Evolutionary conservation across 37 sponge, comb jelly and placozoan genomes (phyloP), one percentile per base, ranked within the genome.

Genomic region (Eunapius fragilis): DNA sequence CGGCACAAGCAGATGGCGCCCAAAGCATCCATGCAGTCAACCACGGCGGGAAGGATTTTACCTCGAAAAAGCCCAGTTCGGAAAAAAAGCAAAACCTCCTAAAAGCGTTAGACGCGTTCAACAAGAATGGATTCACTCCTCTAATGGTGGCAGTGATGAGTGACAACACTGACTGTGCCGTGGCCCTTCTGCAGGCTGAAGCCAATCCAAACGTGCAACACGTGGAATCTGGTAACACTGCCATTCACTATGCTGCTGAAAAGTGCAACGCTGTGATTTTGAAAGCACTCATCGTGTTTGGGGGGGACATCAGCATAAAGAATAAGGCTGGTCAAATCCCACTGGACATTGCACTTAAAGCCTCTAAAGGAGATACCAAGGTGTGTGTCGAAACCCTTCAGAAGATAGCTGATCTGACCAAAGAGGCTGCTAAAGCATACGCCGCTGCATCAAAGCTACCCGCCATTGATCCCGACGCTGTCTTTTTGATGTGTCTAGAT

Each of bases 241-340:
- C 92, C 7, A 78, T 92, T 25, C 92, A 92, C 35, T 48, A 31
- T 49, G 88, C 85, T 2, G 88, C 87, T 73, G 37, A 28, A 17
- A 25, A 24, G 67, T 75, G 85, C n/a, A 26, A 78, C 36, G 38
- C 49, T 0, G 12, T 31, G 19, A 17, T 92, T 6, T 34, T 92
- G 34, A 92, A 87, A 74, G 80, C 74, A 2, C 85, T 92, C 45
- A 50, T 84, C 28, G 80, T 81, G 13, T 84, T 92, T 38, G 88
- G 77, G 10, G 92, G 81, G 4, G 82, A 87, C 33, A 6, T 82
- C 27, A 37, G 73, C 71, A 31, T 30, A 0, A 35, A 36, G 30
- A 87, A 92, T 82, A 80, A 83, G 28, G 68, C 37, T 10, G 85
- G 82, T 6, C 25, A 79, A 68, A 92, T 77, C 28, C 69, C 87